phyloP scores from a whole-genome alignment of 2,113 vertebrate species.

The Astatoreochromis straeleni region DNA sequence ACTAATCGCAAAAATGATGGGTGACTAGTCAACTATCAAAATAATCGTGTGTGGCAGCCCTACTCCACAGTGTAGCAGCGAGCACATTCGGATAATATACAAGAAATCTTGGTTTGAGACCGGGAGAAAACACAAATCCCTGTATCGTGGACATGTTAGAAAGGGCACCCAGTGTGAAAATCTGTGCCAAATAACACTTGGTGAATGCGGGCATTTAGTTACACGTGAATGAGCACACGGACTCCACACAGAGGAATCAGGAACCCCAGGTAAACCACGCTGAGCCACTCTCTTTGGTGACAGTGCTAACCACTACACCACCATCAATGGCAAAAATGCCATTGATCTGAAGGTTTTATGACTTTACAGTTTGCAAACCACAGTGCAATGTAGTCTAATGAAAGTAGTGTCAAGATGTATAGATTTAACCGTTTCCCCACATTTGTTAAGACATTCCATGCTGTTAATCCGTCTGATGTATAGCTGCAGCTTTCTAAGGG shows the following conservation, averaged over 20 bases:
- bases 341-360: not conserved
- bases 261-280: not conserved
- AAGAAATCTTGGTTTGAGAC: not conserved
- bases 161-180: not conserved
- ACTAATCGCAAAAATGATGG: not conserved
- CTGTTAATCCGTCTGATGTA: not conserved
- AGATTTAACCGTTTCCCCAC: not conserved
- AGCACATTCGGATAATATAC: not conserved
- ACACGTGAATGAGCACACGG: fast-evolving
- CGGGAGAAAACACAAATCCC: not conserved
- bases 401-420: not conserved
- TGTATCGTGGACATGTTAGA: not conserved
- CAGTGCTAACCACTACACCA: not conserved
- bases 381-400: not conserved
- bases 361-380: not conserved
- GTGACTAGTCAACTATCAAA: not conserved
- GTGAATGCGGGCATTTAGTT: not conserved
- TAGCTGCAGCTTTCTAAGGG: not conserved
- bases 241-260: not conserved
- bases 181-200: not conserved
- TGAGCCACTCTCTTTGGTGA: not conserved
- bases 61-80: not conserved
- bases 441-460: not conserved
- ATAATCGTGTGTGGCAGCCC: not conserved
- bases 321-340: not conserved